Base-by-base conservation (phyloP, 2,888 invertebrate genomes). In the Meliscaeva auricollis region DNA sequence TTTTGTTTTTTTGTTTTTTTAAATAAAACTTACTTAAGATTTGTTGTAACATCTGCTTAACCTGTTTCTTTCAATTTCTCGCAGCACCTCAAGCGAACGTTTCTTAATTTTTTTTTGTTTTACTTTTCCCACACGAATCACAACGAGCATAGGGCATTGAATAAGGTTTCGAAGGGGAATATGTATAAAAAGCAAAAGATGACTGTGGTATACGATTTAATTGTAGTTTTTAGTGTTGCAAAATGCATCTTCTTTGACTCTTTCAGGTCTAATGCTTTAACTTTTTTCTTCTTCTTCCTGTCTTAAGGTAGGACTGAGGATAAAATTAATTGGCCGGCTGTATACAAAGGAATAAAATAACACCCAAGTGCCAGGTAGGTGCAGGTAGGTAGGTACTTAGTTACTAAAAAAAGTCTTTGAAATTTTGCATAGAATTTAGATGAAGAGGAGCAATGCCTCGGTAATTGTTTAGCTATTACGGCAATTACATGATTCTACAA, bases 31-130 rank as follows among this genome's bases (percentile, higher is more conserved):
- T 84, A 58, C 38, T 56, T 17, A 41, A 74, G 78, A 83, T 69
- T 83, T 62, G 32, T 44, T 75, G 83, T 30, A 84, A 75, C 83
- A 84, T 84, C 83, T 84, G 83, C 83, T 84, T 8, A 79, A 79
- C 78, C 74, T 69, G 83, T 79, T 73, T 73, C 66, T 54, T 64
- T 60, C 66, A 58, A 26, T 22, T 66, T 46, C n/a, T 48, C 1
- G 50, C 41, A 50, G 52, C 30, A 48, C 20, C 32, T 46, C 7
- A 35, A 26, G 44, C 41, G 30, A n/a, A 22, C 20, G 13, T 15
- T 46, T 72, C 60, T 48, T 70, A 56, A n/a, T 48, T 60, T 22
- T 44, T 44, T 9, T 32, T 32, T 32, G 32, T 32, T 26, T 26
- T 26, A 4, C 35, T 48, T 60, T 35, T 48, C 58, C 22, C 44